phyloP scores from a whole-genome alignment of 2,797 vertebrate species.

The Karalla daura region DNA sequence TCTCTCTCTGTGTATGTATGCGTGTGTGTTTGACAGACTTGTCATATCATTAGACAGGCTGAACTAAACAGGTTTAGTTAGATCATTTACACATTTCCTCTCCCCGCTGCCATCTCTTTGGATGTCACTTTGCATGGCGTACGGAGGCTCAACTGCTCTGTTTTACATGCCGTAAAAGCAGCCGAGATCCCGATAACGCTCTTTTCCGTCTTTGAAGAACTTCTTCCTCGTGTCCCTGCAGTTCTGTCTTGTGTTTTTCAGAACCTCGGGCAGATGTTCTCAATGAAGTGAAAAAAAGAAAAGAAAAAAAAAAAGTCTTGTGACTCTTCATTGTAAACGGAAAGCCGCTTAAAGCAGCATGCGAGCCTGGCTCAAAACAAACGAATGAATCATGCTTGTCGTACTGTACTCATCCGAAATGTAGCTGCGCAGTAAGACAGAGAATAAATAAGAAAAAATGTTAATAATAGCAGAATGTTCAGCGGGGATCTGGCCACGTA shows the following conservation, averaged over 20 bases:
- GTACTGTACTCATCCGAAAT: slow-evolving; percentile 7
- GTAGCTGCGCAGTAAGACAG: no score
- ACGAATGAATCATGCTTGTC: slow-evolving; percentile 3
- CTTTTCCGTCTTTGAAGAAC: slow-evolving; percentile 29
- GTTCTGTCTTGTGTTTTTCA: no score
- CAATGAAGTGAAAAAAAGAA: background rate
- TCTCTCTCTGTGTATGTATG: slow-evolving; percentile 33
- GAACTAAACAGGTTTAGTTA: slow-evolving; percentile 50
- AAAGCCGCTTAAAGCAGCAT: slow-evolving; percentile 9
- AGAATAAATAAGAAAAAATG: background rate
- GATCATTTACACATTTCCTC: slow-evolving; percentile 57
- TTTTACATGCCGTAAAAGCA: slow-evolving; percentile 64
- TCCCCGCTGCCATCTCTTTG: slow-evolving; percentile 35
- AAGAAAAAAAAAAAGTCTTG: no score
- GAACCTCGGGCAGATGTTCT: slow-evolving; percentile 19
- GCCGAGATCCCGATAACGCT: slow-evolving; percentile 30
- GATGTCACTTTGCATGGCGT: slow-evolving; percentile 63
- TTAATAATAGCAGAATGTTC: background rate
- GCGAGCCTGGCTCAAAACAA: background rate
- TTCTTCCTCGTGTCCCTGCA: no score
- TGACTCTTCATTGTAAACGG: background rate
- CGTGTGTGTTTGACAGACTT: slow-evolving; percentile 19
- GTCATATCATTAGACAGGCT: slow-evolving; percentile 35
- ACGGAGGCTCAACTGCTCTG: slow-evolving; percentile 16
- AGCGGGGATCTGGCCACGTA: background rate